These are phyloP conservation scores for Echinarachnius parma DNA, from an alignment of 53 echinoderm and acorn worm genomes.

Conservation along the genomic window DNA sequence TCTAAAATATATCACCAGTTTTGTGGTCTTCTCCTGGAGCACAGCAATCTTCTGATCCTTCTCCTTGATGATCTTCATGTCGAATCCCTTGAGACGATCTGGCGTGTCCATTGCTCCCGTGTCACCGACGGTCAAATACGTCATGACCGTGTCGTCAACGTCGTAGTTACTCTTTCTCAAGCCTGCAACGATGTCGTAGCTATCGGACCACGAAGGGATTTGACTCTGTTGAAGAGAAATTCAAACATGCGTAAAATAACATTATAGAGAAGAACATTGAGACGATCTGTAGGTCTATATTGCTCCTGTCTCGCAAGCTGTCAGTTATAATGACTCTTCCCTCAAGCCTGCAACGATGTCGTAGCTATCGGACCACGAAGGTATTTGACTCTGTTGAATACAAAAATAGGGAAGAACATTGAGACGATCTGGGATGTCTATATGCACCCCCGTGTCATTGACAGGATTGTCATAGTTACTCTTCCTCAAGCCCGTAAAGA, in stretches of 20 bases:
- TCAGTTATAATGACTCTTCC: slow-evolving; percentile 89
- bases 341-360: slow-evolving; percentile 86
- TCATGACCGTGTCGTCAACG: slow-evolving; percentile 71
- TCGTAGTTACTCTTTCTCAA: slow-evolving; percentile 94
- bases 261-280: too few relatives aligned
- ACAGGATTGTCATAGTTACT: slow-evolving; percentile 96
- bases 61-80: slow-evolving; percentile 75
- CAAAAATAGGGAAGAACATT: too few relatives aligned
- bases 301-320: slow-evolving; percentile 72
- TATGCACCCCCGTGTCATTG: slow-evolving; percentile 76
- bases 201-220: slow-evolving; percentile 79
- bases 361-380: slow-evolving; percentile 84
- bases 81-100: slow-evolving; percentile 70
- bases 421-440: slow-evolving; percentile 77
- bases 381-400: slow-evolving; percentile 54
- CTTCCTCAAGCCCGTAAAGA: slow-evolving; percentile 75
- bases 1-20: too few relatives aligned
- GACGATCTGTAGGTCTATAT: slow-evolving; percentile 83
- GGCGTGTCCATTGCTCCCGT: slow-evolving; percentile 83
- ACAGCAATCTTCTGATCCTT: slow-evolving; percentile 79
- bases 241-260: too few relatives aligned
- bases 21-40: slow-evolving; percentile 70
- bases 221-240: slow-evolving; percentile 55
- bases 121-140: slow-evolving; percentile 79
- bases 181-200: slow-evolving; percentile 84